Evolutionary conservation across 2,797 vertebrate species (phyloP).

Genomic region (Danio choprae): DNA sequence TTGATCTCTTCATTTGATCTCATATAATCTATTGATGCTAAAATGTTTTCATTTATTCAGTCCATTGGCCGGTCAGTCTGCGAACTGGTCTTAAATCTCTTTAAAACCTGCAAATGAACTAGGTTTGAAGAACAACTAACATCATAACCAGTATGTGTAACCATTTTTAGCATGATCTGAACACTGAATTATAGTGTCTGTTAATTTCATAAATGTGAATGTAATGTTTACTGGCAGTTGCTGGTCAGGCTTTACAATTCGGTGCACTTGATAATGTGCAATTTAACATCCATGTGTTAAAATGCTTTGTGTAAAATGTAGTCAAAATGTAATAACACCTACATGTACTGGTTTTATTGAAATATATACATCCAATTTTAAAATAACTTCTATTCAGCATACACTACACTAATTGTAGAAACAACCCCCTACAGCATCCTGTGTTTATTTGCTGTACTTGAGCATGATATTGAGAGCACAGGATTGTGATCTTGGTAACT

Average conservation of each 20-base stretch:
- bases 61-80: too few relatives aligned
- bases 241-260: not conserved
- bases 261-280: not conserved
- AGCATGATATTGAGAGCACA: not conserved
- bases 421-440: not conserved
- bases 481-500: conserved; percentile 8
- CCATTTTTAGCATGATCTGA: not conserved
- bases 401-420: not conserved
- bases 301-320: not conserved
- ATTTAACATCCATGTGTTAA: not conserved
- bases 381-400: not conserved
- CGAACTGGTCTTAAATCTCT: not conserved
- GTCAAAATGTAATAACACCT: not conserved
- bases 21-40: not conserved
- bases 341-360: not conserved
- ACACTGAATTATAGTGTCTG: not conserved
- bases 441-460: conserved; percentile 5
- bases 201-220: not conserved
- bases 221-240: not conserved
- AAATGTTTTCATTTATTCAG: not conserved
- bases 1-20: not conserved
- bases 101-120: not conserved
- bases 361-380: not conserved
- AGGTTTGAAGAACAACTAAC: not conserved
- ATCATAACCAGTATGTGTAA: not conserved